Percentiles rank a stretch among this genome's conserved stretches.
phyloP scores from a whole-genome alignment of 2,888 invertebrate genomes.

The Mythimna pallens region DNA sequence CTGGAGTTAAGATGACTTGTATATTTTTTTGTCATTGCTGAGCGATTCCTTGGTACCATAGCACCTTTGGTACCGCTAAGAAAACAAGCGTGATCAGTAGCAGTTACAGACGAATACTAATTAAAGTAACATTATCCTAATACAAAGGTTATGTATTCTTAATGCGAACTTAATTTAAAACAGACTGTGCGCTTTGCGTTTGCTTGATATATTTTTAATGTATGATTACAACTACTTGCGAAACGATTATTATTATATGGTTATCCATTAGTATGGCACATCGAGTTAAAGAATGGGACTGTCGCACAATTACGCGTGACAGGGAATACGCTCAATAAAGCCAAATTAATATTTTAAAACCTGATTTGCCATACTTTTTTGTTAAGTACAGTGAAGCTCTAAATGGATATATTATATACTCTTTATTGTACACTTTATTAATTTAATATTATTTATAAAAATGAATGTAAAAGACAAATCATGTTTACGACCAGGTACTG shows the following conservation, averaged over 20 bases:
- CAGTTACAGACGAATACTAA: constrained; percentile 26
- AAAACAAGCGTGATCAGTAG: constrained; percentile 37
- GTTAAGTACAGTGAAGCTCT: background rate
- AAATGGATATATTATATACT: background rate
- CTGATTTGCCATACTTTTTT: background rate
- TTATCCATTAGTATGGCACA: background rate
- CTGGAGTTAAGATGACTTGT: background rate
- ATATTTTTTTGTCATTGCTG: constrained; percentile 7
- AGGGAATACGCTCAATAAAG: background rate
- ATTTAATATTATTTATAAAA: background rate
- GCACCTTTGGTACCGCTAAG: constrained; percentile 40
- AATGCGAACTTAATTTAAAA: constrained; percentile 31
- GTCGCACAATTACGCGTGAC: background rate
- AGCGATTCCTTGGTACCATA: constrained; percentile 33
- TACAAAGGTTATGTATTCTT: constrained; percentile 20
- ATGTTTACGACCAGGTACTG: constrained; percentile 74
- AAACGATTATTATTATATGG: constrained; percentile 5
- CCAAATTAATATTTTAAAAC: background rate
- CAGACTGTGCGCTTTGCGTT: constrained; percentile 4
- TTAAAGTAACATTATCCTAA: constrained; percentile 48
- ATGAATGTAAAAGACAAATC: background rate
- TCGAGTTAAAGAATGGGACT: background rate
- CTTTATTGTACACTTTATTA: background rate
- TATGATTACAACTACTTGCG: background rate
- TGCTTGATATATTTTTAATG: background rate